Evolutionary conservation across 2,888 invertebrate species (phyloP).

Genomic region (Drosophila atripex): DNA sequence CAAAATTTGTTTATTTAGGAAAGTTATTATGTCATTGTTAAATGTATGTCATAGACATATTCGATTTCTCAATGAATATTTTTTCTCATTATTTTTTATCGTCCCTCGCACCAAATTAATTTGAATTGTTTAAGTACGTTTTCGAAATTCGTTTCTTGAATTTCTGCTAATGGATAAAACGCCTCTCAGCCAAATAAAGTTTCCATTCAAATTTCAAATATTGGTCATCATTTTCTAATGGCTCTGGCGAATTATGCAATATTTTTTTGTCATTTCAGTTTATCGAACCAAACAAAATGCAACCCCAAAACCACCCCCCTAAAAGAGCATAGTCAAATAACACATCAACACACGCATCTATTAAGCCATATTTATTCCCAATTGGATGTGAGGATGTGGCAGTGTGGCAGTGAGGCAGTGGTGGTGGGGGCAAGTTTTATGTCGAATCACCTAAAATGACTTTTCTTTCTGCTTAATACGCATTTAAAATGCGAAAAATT

Average conservation of each 20-base stretch:
- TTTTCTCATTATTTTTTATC: background rate
- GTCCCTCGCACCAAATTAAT: background rate
- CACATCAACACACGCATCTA: slow-evolving; percentile 34
- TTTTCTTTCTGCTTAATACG: slow-evolving; percentile 49
- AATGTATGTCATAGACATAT: background rate
- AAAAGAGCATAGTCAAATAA: slow-evolving; percentile 23
- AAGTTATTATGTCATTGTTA: background rate
- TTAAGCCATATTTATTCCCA: slow-evolving; percentile 40
- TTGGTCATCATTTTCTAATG: slow-evolving; percentile 22
- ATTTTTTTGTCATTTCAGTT: slow-evolving; percentile 25
- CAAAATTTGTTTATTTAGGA: background rate
- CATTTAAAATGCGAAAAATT: slow-evolving; percentile 67
- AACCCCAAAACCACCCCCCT: background rate
- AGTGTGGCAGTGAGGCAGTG: no score
- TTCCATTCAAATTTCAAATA: slow-evolving; percentile 24
- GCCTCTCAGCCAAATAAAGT: slow-evolving; percentile 12
- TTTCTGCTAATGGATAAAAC: slow-evolving; percentile 10
- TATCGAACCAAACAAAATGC: slow-evolving; percentile 26
- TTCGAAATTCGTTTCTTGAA: background rate
- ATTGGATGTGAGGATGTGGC: slow-evolving; percentile 24
- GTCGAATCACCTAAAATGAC: slow-evolving; percentile 51
- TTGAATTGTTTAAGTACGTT: background rate
- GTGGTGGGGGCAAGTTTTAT: slow-evolving; percentile 21
- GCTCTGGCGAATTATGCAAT: slow-evolving; percentile 21
- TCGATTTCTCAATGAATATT: background rate